Evolutionary conservation across 2,888 invertebrate genomes (phyloP).

Genomic region (Limnephilus marmoratus): DNA sequence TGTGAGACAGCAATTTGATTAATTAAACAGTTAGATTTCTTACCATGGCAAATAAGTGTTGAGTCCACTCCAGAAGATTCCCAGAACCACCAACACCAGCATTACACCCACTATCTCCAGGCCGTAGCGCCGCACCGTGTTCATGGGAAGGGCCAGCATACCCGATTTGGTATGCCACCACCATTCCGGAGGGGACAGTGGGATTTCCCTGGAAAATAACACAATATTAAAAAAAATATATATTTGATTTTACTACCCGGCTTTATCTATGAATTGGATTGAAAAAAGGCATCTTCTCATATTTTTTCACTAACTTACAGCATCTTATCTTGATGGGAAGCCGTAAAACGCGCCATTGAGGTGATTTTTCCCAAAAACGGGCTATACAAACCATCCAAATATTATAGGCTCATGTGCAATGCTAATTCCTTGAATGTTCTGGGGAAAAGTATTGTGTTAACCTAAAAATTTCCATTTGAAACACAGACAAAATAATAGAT

Average conservation of each 20-base stretch:
- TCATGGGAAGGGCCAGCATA: slow-evolving; percentile 88
- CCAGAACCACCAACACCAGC: slow-evolving; percentile 83
- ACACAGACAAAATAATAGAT: too few species aligned
- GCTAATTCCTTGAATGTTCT: background rate
- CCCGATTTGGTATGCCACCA: slow-evolving; percentile 92
- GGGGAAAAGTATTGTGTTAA: background rate
- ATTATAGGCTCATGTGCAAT: background rate
- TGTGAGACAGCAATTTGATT: background rate
- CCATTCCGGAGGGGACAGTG: slow-evolving; percentile 89
- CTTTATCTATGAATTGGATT: background rate
- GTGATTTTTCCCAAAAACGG: too few species aligned
- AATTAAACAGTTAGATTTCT: slow-evolving; percentile 67
- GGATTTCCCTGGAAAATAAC: slow-evolving; percentile 79
- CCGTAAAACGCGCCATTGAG: too few species aligned
- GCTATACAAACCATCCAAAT: too few species aligned
- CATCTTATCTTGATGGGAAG: too few species aligned
- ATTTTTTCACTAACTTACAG: background rate
- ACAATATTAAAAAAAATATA: background rate
- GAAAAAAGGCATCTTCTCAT: background rate
- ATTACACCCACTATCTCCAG: slow-evolving; percentile 85
- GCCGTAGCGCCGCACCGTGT: slow-evolving; percentile 84
- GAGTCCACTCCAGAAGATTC: slow-evolving; percentile 88
- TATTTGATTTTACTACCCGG: background rate
- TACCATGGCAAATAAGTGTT: slow-evolving; percentile 87
- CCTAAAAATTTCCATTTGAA: too few species aligned